Evolutionary conservation across 2,797 vertebrate species (phyloP), one percentile per base, ranked within the genome.

Genomic region (Limosa lapponica): DNA sequence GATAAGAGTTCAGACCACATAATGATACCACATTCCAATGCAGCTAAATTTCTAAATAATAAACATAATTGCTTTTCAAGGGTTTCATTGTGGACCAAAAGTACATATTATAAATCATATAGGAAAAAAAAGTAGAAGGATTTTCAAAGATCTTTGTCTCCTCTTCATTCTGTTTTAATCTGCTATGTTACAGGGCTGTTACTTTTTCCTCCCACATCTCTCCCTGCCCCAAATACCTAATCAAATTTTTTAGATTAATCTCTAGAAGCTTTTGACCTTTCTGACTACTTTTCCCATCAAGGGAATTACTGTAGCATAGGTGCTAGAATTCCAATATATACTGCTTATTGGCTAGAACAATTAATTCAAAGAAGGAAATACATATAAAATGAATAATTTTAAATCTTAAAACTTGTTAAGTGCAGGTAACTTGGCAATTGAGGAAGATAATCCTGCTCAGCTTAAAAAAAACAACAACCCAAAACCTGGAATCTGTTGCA

Each of bases 201-300:
- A 27, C 11, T 67, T 67, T 74, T 36, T 41, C 5, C 13, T 20
- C 7, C 7, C 2, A 10, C 22, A 18, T 11, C 12, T n/a, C 7
- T 16, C 12, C 17, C 6, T 0, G 1, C 22, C 27, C 44, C 34
- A 41, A 64, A 62, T 80, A 3, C 61, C 8, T 69, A 79, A 90
- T 91, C 55, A 77, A 55, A 88, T 80, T 75, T 4, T 75, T 87
- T 86, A 79, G 39, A 78, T 80, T 82, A 90, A 91, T 34, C 23
- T 74, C 48, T 64, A 86, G 37, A 84, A 79, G 37, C 57, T 69
- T 93, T 84, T 96, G 55, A 61, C 85, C 41, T 90, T 77, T 85
- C 41, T 82, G 79, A 49, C n/a, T 87, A 43, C 82, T 89, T 82
- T 54, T 51, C 23, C 36, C 43, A 17, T 54, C 37, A 92, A 27